These are phyloP conservation scores for Poeciliopsis turrubarensis DNA, from an alignment of 2,113 vertebrate genomes.

Conservation along the genomic window DNA sequence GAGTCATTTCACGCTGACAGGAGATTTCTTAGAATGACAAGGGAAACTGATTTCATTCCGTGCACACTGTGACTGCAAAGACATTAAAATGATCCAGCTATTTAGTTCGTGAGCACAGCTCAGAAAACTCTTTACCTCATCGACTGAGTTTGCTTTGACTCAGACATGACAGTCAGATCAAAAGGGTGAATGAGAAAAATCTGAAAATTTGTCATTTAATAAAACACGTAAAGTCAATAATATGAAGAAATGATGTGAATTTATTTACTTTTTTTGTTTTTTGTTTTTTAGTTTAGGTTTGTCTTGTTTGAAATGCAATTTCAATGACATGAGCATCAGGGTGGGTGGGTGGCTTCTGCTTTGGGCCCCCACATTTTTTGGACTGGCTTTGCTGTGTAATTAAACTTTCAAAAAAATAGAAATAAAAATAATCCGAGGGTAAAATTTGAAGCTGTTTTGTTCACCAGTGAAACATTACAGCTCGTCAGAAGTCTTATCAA, in stretches of 20 bases:
- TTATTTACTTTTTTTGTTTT: no score
- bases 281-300: no score
- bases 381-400: neutral
- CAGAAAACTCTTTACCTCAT: neutral
- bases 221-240: no score
- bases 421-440: constrained; percentile 2
- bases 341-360: neutral
- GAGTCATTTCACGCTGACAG: neutral
- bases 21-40: neutral
- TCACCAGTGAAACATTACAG: constrained; percentile 8
- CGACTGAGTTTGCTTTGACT: neutral
- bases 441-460: constrained; percentile 12
- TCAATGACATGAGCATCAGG: neutral
- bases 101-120: neutral
- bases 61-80: neutral
- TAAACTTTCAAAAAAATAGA: neutral
- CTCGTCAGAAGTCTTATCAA: neutral
- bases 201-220: no score
- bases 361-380: neutral
- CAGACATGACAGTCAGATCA: no score
- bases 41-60: neutral
- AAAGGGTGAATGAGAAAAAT: no score
- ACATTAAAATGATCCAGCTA: neutral
- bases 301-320: no score
- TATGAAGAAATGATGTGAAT: no score